phyloP scores from a whole-genome alignment of 53 echinoderm and acorn worm genomes.

The Patiria pectinifera region DNA sequence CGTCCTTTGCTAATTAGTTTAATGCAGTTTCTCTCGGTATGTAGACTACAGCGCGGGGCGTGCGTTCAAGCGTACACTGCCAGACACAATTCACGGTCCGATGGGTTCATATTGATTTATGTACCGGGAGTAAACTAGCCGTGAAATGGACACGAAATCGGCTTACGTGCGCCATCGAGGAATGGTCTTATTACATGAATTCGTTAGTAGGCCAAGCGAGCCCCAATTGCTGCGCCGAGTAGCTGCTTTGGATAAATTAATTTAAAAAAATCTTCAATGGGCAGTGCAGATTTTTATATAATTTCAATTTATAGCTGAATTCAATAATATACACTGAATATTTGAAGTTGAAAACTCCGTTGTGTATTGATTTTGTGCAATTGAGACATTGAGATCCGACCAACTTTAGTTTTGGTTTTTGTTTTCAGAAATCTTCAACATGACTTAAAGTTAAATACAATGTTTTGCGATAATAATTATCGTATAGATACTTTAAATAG shows the following conservation, averaged over 20 bases:
- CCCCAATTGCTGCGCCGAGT: not conserved
- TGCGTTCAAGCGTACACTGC: not conserved
- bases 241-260: not conserved
- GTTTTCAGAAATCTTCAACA: too few species aligned
- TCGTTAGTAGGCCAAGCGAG: not conserved
- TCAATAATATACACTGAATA: too few species aligned
- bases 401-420: too few species aligned
- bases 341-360: too few species aligned
- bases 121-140: not conserved
- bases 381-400: too few species aligned
- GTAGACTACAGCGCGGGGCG: not conserved
- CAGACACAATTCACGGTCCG: not conserved
- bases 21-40: not conserved
- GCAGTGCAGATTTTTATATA: too few species aligned
- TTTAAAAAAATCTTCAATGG: not conserved
- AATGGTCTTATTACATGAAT: not conserved
- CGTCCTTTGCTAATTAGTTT: slow-evolving; percentile 10
- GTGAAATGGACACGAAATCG: slow-evolving; percentile 8
- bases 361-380: too few species aligned
- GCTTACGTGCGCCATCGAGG: not conserved
- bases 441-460: too few species aligned
- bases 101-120: not conserved
- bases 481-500: too few species aligned
- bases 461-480: too few species aligned
- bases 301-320: too few species aligned